Conservation (phyloP, 2,113 vertebrate species). For the Pterophyllum scalare region DNA sequence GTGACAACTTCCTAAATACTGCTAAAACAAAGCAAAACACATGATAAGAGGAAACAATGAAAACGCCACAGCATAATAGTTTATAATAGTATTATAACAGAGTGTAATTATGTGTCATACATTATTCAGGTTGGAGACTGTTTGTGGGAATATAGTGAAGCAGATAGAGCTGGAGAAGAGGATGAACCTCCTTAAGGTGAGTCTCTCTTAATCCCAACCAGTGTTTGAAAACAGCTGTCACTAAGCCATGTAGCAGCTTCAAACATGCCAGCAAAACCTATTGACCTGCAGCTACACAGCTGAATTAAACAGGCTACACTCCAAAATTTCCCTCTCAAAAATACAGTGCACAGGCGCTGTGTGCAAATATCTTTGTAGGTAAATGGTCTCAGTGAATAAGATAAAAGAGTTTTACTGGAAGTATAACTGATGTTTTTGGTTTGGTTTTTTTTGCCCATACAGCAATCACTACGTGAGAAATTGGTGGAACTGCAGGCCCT, state of each 20-base stretch:
- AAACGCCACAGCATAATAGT: neutral
- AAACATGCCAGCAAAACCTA: neutral
- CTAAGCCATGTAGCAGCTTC: neutral
- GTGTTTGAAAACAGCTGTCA: neutral
- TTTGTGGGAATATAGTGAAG: constrained; percentile 86
- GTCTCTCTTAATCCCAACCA: constrained; percentile 26
- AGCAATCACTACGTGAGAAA: constrained; percentile 89
- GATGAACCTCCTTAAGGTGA: constrained; percentile 88
- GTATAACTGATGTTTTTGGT: neutral
- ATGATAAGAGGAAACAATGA: neutral
- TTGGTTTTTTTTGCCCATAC: constrained; percentile 23
- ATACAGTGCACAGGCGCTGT: neutral
- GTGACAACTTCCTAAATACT: neutral
- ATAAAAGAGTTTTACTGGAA: neutral
- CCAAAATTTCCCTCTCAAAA: neutral
- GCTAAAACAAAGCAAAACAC: neutral
- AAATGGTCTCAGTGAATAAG: neutral
- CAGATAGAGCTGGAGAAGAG: constrained; percentile 90
- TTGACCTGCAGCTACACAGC: neutral
- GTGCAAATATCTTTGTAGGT: neutral
- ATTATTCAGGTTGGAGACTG: constrained; percentile 87
- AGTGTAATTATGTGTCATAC: neutral
- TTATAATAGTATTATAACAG: neutral
- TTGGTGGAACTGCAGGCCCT: constrained; percentile 85
- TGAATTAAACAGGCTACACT: neutral